A percentile compares a stretch with the other conserved stretches of the same genome.
These are phyloP conservation scores for Redunca redunca DNA, from an alignment of 2,113 vertebrate genomes.

Conservation along the genomic window DNA sequence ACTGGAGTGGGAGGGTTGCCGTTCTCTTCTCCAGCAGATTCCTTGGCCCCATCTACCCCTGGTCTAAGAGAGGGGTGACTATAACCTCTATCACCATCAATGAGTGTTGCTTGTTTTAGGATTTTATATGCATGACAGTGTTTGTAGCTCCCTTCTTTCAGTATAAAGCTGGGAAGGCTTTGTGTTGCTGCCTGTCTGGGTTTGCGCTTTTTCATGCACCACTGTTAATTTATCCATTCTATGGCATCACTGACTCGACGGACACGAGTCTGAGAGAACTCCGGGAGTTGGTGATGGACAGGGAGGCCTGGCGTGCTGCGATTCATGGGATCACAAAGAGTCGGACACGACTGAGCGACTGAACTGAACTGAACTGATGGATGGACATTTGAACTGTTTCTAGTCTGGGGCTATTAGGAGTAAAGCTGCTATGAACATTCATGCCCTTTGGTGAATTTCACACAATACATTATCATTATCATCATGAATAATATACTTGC, in stretches of 20 bases:
- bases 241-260: too few relatives aligned
- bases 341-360: too few relatives aligned
- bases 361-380: too few relatives aligned
- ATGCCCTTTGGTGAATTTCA: neutral
- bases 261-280: too few relatives aligned
- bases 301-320: too few relatives aligned
- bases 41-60: fast-evolving
- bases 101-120: neutral
- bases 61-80: neutral
- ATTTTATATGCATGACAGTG: fast-evolving
- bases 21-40: neutral
- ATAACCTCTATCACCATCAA: fast-evolving
- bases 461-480: too few relatives aligned
- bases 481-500: neutral
- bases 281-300: too few relatives aligned
- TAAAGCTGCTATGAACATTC: neutral
- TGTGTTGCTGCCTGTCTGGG: fast-evolving
- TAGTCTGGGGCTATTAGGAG: neutral
- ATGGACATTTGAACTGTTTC: neutral
- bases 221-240: fast-evolving
- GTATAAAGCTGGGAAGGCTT: neutral
- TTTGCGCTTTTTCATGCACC: fast-evolving
- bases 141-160: neutral
- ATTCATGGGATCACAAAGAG: too few relatives aligned
- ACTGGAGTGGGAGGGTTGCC: neutral